Conservation (phyloP, 2,797 vertebrate genomes). For the Schizopygopsis pylzovi region DNA sequence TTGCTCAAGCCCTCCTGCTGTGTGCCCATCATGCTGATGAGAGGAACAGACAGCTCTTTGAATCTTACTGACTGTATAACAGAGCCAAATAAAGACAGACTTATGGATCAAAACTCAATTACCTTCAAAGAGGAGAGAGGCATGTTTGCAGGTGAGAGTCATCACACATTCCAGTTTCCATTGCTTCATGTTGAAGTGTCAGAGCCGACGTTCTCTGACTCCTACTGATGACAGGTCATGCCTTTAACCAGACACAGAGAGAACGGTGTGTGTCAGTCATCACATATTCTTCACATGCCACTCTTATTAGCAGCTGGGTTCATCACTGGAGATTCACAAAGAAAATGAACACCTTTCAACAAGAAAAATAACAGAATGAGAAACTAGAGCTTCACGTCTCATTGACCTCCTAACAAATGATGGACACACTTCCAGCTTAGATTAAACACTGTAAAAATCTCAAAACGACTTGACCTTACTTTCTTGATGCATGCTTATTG, state of each 20-base stretch:
- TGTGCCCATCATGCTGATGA: conserved; percentile 51
- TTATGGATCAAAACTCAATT: conserved; percentile 49
- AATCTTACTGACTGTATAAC: conserved; percentile 37
- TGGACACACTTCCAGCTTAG: neutral
- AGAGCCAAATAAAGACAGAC: conserved; percentile 51
- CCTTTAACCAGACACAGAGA: conserved; percentile 43
- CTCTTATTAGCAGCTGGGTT: conserved; percentile 36
- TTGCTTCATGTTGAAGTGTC: conserved; percentile 33
- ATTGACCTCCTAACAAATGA: neutral
- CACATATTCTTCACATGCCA: conserved; percentile 42
- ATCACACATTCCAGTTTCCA: conserved; percentile 15
- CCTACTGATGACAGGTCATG: conserved; percentile 47
- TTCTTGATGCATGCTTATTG: neutral
- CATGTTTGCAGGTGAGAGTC: conserved; percentile 32
- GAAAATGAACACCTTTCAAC: conserved; percentile 44
- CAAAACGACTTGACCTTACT: neutral
- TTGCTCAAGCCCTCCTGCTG: conserved; percentile 32
- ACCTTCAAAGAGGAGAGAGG: conserved; percentile 15
- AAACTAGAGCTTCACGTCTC: conserved; percentile 3
- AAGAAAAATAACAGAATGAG: conserved; percentile 30
- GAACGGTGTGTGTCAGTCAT: conserved; percentile 22
- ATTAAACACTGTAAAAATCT: neutral
- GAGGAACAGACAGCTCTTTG: conserved; percentile 48
- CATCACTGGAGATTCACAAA: conserved; percentile 46
- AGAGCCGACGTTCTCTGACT: conserved; percentile 8